A percentile compares a stretch with the other conserved stretches of the same genome.
These are phyloP conservation scores for Cactoblastis cactorum DNA, from an alignment of 2,888 invertebrate genomes.

Conservation along the genomic window DNA sequence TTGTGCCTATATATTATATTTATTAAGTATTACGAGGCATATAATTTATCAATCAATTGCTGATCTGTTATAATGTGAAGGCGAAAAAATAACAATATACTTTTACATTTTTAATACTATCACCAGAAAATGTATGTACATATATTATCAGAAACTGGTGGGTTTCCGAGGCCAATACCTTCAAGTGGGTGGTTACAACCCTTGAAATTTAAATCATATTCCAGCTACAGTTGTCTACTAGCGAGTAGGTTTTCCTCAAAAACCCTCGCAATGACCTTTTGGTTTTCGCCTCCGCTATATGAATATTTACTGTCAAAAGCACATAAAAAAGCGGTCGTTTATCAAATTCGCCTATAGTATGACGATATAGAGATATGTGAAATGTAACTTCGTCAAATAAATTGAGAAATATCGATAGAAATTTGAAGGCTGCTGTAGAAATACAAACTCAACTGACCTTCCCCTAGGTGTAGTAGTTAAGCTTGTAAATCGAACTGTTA, in stretches of 20 bases:
- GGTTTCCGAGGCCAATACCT: not conserved
- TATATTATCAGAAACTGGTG: not conserved
- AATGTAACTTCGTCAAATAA: too few species aligned
- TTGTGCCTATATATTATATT: too few species aligned
- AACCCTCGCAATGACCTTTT: not conserved
- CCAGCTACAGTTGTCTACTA: not conserved
- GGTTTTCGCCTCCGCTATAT: not conserved
- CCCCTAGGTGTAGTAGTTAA: not conserved
- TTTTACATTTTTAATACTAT: too few species aligned
- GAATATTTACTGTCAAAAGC: not conserved
- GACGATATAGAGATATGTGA: too few species aligned
- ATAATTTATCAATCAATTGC: too few species aligned
- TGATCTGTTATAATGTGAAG: too few species aligned
- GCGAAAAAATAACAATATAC: too few species aligned
- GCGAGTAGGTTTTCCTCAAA: not conserved
- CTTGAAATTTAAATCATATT: not conserved
- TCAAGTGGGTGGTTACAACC: not conserved
- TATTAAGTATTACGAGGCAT: too few species aligned
- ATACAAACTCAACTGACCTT: not conserved
- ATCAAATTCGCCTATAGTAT: too few species aligned
- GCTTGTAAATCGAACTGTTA: not conserved
- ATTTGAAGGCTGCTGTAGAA: not conserved
- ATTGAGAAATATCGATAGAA: too few species aligned
- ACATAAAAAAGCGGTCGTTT: too few species aligned
- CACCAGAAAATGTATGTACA: not conserved